Evolutionary conservation across 2,113 vertebrate genomes (phyloP).

Genomic region (Phalacrocorax pelagicus): DNA sequence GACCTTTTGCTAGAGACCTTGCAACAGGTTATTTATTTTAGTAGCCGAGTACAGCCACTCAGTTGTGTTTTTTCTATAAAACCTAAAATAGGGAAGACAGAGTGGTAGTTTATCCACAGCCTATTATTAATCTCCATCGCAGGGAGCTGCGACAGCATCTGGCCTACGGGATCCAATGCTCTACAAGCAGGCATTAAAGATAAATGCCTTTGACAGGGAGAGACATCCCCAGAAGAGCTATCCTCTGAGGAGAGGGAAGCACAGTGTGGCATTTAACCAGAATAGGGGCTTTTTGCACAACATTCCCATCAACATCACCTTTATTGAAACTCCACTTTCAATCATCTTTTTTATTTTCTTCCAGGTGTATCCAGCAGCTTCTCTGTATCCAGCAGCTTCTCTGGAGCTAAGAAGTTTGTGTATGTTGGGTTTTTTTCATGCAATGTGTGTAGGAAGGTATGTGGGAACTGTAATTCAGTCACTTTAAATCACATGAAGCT

Average conservation of each 20-base stretch:
- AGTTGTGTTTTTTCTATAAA: not conserved
- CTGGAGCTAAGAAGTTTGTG: not conserved
- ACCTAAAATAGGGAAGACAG: not conserved
- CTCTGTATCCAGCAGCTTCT: not conserved
- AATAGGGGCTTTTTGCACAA: not conserved
- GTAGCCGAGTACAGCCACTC: not conserved
- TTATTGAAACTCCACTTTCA: conserved; percentile 8
- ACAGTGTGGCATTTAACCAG: not conserved
- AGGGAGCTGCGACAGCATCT: not conserved
- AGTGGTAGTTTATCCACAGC: not conserved
- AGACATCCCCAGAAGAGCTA: not conserved
- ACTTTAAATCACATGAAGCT: conserved; percentile 46
- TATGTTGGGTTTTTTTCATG: not conserved
- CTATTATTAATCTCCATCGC: not conserved
- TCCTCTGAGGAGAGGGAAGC: not conserved
- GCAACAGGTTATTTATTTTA: not conserved
- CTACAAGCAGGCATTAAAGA: not conserved
- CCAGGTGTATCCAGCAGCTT: conserved; percentile 24
- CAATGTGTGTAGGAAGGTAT: conserved; percentile 17
- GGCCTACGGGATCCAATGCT: not conserved
- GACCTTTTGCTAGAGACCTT: not conserved
- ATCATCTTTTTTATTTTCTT: not conserved
- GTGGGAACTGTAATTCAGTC: conserved; percentile 48
- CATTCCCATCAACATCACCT: not conserved
- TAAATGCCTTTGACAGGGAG: conserved; percentile 20